phyloP scores from a whole-genome alignment of 2,113 vertebrate genomes.

The Glareola pratincola region DNA sequence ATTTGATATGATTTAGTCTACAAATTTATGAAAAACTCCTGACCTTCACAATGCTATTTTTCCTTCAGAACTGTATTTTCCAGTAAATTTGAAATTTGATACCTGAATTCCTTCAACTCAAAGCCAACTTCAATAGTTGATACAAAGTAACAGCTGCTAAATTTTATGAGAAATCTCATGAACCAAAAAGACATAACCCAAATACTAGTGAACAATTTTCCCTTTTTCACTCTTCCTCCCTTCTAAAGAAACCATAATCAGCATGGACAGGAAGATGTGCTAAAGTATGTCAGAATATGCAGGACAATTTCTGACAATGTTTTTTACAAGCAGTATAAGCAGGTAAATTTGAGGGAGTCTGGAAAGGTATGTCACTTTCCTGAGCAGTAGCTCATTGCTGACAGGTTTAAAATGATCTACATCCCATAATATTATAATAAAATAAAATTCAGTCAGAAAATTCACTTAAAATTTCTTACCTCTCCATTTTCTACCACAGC shows the following conservation, averaged over 20 bases:
- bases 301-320: not conserved
- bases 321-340: not conserved
- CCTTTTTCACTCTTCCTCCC: not conserved
- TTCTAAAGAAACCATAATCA: not conserved
- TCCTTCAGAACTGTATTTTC: not conserved
- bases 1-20: not conserved
- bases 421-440: not conserved
- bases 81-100: not conserved
- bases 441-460: not conserved
- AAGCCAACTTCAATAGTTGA: not conserved
- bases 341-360: not conserved
- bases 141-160: not conserved
- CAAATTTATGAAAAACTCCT: not conserved
- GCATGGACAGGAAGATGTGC: not conserved
- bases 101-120: not conserved
- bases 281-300: not conserved
- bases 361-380: not conserved
- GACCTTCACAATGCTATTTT: not conserved
- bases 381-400: not conserved
- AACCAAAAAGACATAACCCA: not conserved
- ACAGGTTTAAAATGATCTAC: not conserved
- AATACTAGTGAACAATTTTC: not conserved
- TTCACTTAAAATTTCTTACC: constrained; percentile 70
- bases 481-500: constrained; percentile 94
- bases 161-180: not conserved